Base-by-base conservation (phyloP, 2,113 vertebrate species). In the Martes martes region DNA sequence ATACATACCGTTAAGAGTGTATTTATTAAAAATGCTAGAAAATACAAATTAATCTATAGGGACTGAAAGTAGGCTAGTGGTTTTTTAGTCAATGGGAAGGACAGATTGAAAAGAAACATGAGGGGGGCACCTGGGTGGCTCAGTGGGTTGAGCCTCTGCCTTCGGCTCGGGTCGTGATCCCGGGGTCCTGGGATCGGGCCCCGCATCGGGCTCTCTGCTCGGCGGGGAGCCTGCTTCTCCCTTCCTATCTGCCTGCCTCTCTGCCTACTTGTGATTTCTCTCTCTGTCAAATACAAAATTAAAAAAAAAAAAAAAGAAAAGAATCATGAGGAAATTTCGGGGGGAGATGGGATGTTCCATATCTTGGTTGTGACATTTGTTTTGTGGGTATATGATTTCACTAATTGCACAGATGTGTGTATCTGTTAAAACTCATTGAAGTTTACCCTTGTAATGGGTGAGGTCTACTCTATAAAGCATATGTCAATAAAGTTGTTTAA, bases 401-500 rank as follows among this genome's bases (percentile, higher is more conserved):
- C 57, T 94, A 73, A 36, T 55, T 50, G 31, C 50, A 19, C 47
- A 52, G 11, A 26, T 73, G 2, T 57, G n/a, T 63, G 18, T 36
- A 89, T 52, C 18, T 91, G 33, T 91, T 42, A 92, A 85, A 91
- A 85, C n/a, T 96, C 73, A 98, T 93, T 42, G 94, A 5, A 93
- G 63, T 81, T 81, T 95, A 91, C 8, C 74, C 11, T 71, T 89
- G 1, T 91, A 85, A 76, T 85, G 50, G 24, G 4, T 93, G 14
- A 33, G 78, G 18, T 57, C 71, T 92, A 61, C 39, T 89, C 55
- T 78, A 87, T 93, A 93, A 97, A 96, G 94, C 26, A 13, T 16
- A 71, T 89, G 86, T 91, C 78, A 89, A 73, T 96, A 96, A 94
- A 91, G 23, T 90, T 94, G 59, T 95, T 97, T 86, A 74, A 94